phyloP scores from a whole-genome alignment of 2,113 vertebrate genomes.

The Struthio camelus region DNA sequence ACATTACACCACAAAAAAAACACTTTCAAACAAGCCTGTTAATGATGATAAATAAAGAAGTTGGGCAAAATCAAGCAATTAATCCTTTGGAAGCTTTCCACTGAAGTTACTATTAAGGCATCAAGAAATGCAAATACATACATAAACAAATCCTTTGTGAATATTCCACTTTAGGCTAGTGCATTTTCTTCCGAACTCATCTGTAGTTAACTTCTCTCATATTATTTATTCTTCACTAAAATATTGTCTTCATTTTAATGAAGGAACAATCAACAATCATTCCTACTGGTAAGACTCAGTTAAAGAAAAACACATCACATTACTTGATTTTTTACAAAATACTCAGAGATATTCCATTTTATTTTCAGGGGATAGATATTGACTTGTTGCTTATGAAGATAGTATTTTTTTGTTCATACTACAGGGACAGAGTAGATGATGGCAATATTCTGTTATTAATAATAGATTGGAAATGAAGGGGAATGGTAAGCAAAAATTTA shows the following conservation, averaged over 20 bases:
- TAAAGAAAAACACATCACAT: background rate
- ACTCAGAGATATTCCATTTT: background rate
- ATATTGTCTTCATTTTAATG: slow-evolving; percentile 18
- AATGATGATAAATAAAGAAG: slow-evolving; percentile 73
- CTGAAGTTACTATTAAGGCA: slow-evolving; percentile 59
- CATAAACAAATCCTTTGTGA: slow-evolving; percentile 52
- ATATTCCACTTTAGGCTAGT: slow-evolving; percentile 8
- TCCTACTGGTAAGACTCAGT: background rate
- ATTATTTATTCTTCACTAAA: background rate
- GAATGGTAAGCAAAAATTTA: slow-evolving; percentile 17
- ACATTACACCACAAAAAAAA: slow-evolving; percentile 52
- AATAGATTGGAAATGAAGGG: slow-evolving; percentile 38
- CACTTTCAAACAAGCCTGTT: slow-evolving; percentile 47
- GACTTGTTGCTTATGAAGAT: slow-evolving; percentile 7
- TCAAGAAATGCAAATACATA: slow-evolving; percentile 48
- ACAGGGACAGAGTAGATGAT: background rate
- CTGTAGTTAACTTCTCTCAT: background rate
- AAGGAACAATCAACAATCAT: background rate
- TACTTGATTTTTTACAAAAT: background rate
- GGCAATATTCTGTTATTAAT: slow-evolving; percentile 43
- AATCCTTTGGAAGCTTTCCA: slow-evolving; percentile 61
- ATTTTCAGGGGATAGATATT: background rate
- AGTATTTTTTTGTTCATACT: slow-evolving; percentile 8
- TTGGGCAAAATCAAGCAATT: slow-evolving; percentile 65
- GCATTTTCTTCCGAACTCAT: background rate